These are phyloP conservation scores for Ivindomyrus marchei DNA, from an alignment of 2,113 vertebrate species.

Conservation along the genomic window DNA sequence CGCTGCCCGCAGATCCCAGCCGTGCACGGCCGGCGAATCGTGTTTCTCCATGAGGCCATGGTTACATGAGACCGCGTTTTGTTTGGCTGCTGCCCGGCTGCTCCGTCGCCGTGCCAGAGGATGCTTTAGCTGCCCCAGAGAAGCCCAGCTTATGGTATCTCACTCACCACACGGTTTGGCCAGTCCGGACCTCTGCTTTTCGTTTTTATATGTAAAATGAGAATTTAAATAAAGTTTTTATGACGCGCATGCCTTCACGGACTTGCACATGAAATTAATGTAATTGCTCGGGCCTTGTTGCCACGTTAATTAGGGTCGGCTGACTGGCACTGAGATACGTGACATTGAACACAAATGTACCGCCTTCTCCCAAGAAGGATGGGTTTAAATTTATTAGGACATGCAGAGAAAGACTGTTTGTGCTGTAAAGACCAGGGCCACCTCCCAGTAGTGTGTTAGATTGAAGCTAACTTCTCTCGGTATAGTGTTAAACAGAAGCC, in stretches of 20 bases:
- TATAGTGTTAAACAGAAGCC: not conserved
- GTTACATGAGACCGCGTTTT: conserved; percentile 54
- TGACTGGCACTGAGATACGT: not conserved
- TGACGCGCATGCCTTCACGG: not conserved
- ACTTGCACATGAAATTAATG: not conserved
- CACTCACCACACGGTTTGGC: not conserved
- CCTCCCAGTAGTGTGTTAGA: not conserved
- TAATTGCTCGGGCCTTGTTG: not conserved
- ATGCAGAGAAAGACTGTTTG: not conserved
- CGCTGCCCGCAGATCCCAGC: conserved; percentile 25
- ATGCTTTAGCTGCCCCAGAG: conserved; percentile 40
- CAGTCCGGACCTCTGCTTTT: not conserved
- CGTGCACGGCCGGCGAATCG: conserved; percentile 25
- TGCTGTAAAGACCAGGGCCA: not conserved
- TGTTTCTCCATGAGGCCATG: conserved; percentile 39
- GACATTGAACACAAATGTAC: not conserved
- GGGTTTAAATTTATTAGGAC: not conserved
- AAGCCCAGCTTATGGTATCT: not conserved
- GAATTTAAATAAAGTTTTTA: conserved; percentile 3
- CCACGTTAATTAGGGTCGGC: not conserved
- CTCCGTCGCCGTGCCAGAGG: conserved; percentile 37
- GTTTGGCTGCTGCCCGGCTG: conserved; percentile 49
- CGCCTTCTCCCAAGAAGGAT: not conserved
- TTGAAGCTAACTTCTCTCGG: not conserved
- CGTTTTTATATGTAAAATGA: not conserved